Base-by-base conservation (phyloP, 2,888 invertebrate genomes). In the Eupsilia transversa region DNA sequence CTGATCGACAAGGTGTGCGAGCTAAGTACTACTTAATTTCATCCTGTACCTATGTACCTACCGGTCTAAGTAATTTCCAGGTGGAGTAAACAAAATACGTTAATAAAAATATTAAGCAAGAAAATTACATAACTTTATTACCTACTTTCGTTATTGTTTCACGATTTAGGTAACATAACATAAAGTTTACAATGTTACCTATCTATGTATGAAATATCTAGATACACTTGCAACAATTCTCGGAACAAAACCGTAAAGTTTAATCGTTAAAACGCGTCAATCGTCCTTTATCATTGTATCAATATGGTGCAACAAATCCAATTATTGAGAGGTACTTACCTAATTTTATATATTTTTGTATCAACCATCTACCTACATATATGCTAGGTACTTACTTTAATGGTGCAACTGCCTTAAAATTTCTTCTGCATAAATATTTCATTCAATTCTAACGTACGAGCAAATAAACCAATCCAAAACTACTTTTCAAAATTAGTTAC, bases 191-290 rank as follows among this genome's bases (percentile, higher is more conserved):
- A 56, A 38, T 69, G 56, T 69, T 74, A 79, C 66, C 65, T 46
- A 43, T 60, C 1, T 46, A 63, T n/a, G 33, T 57, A 70, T 65
- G 35, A 56, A 74, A 80, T 63, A 75, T 67, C 54, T 61, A 77
- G 54, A 69, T 71, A 75, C 43, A 33, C 23, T n/a, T 60, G 35
- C 67, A 49, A 43, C 30, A 49, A 33, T 79, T 79, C 80, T 69
- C n/a, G 52, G 79, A 79, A 79, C 35, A 52, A 63, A 80, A 57
- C 38, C 30, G 33, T 75, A 70, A 75, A 79, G 43, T 66, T 43
- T 57, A 66, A 80, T 79, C 56, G 80, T 61, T 27, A 54, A 52
- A 38, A 72, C 54, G 46, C 65, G 46, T 41, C 79, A 72, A 65
- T 61, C 33, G 56, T 70, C 46, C 23, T 79, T 60, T 70, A 63